Evolutionary conservation across 2,888 invertebrate species (phyloP).

Genomic region (Eupithecia insigniata): DNA sequence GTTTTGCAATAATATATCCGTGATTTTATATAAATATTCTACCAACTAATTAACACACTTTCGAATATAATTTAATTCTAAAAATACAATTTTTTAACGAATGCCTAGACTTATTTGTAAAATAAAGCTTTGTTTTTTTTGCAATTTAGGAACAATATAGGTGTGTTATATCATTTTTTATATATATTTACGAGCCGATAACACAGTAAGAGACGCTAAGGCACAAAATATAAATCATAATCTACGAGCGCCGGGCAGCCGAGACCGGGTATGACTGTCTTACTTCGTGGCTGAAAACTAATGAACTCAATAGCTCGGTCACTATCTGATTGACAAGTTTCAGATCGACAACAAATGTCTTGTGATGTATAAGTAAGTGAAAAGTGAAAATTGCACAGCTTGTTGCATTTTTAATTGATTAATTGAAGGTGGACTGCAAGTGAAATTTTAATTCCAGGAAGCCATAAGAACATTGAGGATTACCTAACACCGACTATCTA

Average conservation of each 20-base stretch:
- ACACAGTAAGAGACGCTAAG: conserved; percentile 21
- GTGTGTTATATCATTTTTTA: conserved; percentile 2
- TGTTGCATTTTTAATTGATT: not conserved
- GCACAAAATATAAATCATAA: conserved; percentile 28
- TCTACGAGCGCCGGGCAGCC: not conserved
- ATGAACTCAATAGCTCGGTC: conserved; percentile 12
- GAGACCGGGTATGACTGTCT: not conserved
- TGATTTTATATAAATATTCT: not conserved
- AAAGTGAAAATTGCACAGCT: not conserved
- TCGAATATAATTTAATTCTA: not conserved
- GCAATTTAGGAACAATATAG: conserved; percentile 5
- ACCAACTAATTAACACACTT: not conserved
- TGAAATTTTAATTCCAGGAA: too few relatives aligned
- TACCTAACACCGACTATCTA: too few relatives aligned
- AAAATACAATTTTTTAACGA: not conserved
- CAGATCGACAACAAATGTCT: not conserved
- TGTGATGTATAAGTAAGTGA: not conserved
- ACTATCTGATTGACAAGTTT: conserved; percentile 12
- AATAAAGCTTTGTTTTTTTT: conserved; percentile 1
- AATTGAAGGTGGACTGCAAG: not conserved
- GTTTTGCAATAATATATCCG: not conserved
- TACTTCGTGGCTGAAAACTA: conserved; percentile 6
- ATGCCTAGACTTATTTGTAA: not conserved
- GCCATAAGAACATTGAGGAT: too few relatives aligned
- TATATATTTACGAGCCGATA: conserved; percentile 24